Base-by-base conservation (phyloP, 2,888 invertebrate genomes). In the Quadriops clusia region DNA sequence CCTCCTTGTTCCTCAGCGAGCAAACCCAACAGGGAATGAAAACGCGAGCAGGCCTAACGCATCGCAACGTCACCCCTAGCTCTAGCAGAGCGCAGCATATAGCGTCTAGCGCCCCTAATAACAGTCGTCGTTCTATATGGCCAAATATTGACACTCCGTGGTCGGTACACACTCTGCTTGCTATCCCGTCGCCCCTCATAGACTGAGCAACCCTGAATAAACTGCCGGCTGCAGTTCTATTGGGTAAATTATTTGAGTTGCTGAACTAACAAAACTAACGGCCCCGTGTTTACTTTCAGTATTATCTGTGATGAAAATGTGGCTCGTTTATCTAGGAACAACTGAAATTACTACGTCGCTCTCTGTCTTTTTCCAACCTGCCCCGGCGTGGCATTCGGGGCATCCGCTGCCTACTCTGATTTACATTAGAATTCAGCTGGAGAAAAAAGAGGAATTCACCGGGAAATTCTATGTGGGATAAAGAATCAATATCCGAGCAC, bases 171-270 rank as follows among this genome's bases (percentile, higher is more conserved):
- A 54, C 39, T 38, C 37, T 38, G 41, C 36, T 36, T 39, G 40
- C 45, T 44, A 46, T 39, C 37, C 36, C 33, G 32, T 40, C 38
- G 39, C 37, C 38, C 40, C 28, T 28, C 34, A 37, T 33, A 35
- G 44, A 34, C 34, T 39, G 39, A 40, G 38, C 46, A 49, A 46
- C 51, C 53, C 52, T 49, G 54, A 50, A 49, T 53, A 57, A 57
- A 58, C 56, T 53, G 51, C 50, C 50, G 50, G 49, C 51, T 54
- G 54, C 54, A 54, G 54, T 55, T 53, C 57, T 56, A 56, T 55
- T 50, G 58, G 56, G 57, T 58, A 59, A 60, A 60, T 60, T 60
- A 60, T 60, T 61, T 59, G 59, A 61, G 60, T 60, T 61, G 55
- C 58, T 59, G 53, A 60, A 59, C 60, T 60, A 60, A 60, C 58